Evolutionary conservation across 2,113 vertebrate species (phyloP).

Genomic region (Pogona vitticeps): DNA sequence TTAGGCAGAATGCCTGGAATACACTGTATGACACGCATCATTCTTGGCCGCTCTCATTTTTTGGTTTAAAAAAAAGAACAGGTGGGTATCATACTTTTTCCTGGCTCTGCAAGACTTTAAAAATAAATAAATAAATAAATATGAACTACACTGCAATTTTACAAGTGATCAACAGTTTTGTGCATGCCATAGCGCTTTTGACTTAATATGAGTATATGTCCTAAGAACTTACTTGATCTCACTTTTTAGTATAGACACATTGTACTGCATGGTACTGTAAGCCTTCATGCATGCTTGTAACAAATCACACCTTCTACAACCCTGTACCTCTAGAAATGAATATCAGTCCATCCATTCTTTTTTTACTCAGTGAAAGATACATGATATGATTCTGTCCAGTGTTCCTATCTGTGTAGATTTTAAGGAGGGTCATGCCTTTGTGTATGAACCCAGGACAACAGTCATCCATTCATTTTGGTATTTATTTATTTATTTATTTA

Average conservation of each 20-base stretch:
- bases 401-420: slow-evolving; percentile 40
- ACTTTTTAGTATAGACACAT: neutral
- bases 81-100: slow-evolving; percentile 51
- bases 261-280: neutral
- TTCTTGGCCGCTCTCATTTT: slow-evolving; percentile 52
- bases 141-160: neutral
- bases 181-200: slow-evolving; percentile 28
- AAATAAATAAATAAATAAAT: neutral
- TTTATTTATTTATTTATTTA: neutral
- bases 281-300: slow-evolving; percentile 8
- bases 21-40: slow-evolving; percentile 73
- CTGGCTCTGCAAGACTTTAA: neutral
- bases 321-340: slow-evolving; percentile 15
- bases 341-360: slow-evolving; percentile 38
- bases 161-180: slow-evolving; percentile 18
- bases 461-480: too few relatives aligned
- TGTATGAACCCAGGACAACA: too few relatives aligned
- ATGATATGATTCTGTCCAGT: slow-evolving; percentile 30
- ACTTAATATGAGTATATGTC: slow-evolving; percentile 13
- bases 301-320: slow-evolving; percentile 27
- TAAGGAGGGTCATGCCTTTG: too few relatives aligned
- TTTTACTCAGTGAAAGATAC: too few relatives aligned
- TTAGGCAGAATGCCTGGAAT: slow-evolving; percentile 76
- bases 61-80: slow-evolving; percentile 70
- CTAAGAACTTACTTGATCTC: neutral